Conservation (phyloP, 2,888 invertebrate genomes). For the Embidobia sp. region DNA sequence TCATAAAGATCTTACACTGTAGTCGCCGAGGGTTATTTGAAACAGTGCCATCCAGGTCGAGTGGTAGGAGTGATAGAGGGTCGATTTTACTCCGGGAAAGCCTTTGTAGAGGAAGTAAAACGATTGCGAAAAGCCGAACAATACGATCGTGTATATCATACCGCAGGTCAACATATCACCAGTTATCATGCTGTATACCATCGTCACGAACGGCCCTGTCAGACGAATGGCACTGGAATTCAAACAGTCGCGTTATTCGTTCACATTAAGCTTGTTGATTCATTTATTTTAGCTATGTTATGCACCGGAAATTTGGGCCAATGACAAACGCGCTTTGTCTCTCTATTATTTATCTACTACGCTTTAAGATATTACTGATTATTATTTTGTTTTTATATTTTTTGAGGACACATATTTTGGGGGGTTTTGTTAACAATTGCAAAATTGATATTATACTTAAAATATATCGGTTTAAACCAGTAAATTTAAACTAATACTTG, state of each 20-base stretch:
- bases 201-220: constrained; percentile 99
- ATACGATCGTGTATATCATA: constrained; percentile 96
- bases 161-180: constrained; percentile 99
- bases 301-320: constrained; percentile 18
- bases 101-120: constrained; percentile 97
- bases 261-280: constrained; percentile 18
- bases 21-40: constrained; percentile 98
- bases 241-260: constrained; percentile 28
- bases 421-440: no score
- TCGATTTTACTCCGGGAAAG: constrained; percentile 90
- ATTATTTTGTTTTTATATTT: no score
- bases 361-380: not conserved
- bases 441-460: no score
- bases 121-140: constrained; percentile 98
- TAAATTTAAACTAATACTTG: no score
- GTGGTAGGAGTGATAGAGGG: constrained; percentile 91
- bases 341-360: constrained; percentile 1
- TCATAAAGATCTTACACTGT: constrained; percentile 88
- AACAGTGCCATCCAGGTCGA: constrained; percentile 99
- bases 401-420: no score
- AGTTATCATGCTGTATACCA: constrained; percentile 99
- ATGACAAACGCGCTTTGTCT: constrained; percentile 3
- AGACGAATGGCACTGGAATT: constrained; percentile 91
- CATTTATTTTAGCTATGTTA: constrained; percentile 8
- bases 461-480: no score